A percentile compares a stretch with the other conserved stretches of the same genome.
Evolutionary conservation across 2,888 invertebrate genomes (phyloP).

Genomic region (Monoplex corrugatus): DNA sequence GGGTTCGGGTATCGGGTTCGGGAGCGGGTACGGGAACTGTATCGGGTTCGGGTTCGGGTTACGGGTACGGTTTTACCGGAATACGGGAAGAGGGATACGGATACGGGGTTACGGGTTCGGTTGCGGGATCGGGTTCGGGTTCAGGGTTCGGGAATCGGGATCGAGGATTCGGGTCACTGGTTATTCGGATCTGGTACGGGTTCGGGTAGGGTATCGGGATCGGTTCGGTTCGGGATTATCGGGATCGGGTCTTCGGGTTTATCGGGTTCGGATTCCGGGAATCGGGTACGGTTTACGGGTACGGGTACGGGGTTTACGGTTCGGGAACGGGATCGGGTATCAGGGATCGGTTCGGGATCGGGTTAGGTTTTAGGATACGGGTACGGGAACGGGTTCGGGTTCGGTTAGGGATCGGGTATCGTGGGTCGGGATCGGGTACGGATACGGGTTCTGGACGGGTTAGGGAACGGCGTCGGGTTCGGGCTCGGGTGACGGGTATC

Average conservation of each 20-base stretch:
- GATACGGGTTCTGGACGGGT: conserved; percentile 40
- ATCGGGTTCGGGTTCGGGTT: conserved; percentile 53
- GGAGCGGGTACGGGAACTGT: neutral
- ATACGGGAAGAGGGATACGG: conserved; percentile 45
- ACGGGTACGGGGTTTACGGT: neutral
- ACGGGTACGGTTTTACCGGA: conserved; percentile 50
- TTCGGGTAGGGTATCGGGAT: too few species aligned
- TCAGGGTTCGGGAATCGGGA: too few species aligned
- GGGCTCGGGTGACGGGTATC: neutral
- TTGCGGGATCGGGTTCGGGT: conserved; percentile 50
- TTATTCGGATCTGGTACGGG: conserved; percentile 55
- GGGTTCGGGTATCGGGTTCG: neutral
- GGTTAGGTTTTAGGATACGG: conserved; percentile 58
- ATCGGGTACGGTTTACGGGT: neutral
- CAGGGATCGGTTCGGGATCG: conserved; percentile 10
- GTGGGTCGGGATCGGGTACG: conserved; percentile 52
- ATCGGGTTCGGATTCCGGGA: conserved; percentile 7
- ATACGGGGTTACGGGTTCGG: conserved; percentile 20
- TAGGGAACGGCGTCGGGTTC: conserved; percentile 7
- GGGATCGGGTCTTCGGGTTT: too few species aligned
- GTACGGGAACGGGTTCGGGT: conserved; percentile 55
- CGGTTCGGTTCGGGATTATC: conserved; percentile 57
- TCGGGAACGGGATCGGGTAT: conserved; percentile 62
- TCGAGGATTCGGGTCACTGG: too few species aligned
- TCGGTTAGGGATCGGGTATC: conserved; percentile 43